Conservation (phyloP, 2,797 vertebrate species). For the Setipinna tenuifilis region DNA sequence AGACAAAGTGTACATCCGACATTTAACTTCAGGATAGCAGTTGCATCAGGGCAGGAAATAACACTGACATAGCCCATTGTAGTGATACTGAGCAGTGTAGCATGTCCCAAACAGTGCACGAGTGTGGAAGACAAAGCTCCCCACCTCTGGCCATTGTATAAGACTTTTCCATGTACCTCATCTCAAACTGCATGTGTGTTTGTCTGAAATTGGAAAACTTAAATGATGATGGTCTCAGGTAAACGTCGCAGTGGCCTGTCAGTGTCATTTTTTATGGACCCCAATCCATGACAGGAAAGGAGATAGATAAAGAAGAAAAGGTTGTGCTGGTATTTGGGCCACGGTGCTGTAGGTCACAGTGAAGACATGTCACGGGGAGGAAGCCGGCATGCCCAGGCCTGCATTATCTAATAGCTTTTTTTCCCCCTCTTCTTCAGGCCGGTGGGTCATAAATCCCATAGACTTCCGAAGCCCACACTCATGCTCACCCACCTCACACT, state of each 20-base stretch:
- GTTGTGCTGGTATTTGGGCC: slow-evolving; percentile 63
- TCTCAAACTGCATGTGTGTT: too few relatives aligned
- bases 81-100: too few relatives aligned
- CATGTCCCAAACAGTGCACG: too few relatives aligned
- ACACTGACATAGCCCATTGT: too few relatives aligned
- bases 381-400: slow-evolving; percentile 69
- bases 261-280: neutral
- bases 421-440: slow-evolving; percentile 60
- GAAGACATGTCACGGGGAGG: slow-evolving; percentile 64
- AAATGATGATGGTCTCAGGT: neutral
- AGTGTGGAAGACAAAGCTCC: neutral
- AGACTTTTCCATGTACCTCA: too few relatives aligned
- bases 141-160: neutral
- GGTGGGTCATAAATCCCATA: slow-evolving; percentile 73
- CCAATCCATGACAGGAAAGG: neutral
- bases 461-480: neutral
- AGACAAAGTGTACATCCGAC: neutral
- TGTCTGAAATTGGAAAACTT: too few relatives aligned
- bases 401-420: slow-evolving; percentile 64
- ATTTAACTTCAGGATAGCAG: neutral
- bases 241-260: neutral
- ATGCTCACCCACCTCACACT: neutral
- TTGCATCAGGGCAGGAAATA: neutral
- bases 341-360: slow-evolving; percentile 66
- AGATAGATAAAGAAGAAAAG: neutral